Base-by-base conservation (phyloP, 2,888 invertebrate genomes). In the Yponomeuta malinellus region DNA sequence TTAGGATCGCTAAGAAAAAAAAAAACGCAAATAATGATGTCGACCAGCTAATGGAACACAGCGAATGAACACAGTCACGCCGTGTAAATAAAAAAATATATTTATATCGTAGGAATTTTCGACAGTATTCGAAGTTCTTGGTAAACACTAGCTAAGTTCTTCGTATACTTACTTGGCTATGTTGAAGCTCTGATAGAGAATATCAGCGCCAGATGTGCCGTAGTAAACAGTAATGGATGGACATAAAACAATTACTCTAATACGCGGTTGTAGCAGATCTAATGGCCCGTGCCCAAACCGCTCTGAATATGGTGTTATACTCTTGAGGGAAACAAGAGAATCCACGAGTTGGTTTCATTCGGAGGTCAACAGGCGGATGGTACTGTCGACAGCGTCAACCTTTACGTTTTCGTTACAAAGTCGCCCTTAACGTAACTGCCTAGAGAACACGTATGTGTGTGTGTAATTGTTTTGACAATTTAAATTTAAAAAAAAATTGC, bases 181-280 rank as follows among this genome's bases (percentile, higher is more conserved):
- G 52, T 59, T 52, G 10, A 52, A 12, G 15, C 12, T 15, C 52
- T 59, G 52, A 59, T 15, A 59, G 52, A 12, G 52, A 15, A 15
- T 59, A 12, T 59, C 15, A 15, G 15, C 52, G 52, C 52, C 52
- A 59, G 52, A 59, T 59, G 52, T 59, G 52, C 52, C 52, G 52
- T 59, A 59, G 52, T 59, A 43, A 43, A 8, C 43, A 59, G 52
- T 59, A 59, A 59, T 59, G 5, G 52, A 15, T 59, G 52, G 52
- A 59, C 52, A 59, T 59, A 59, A 52, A 59, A 59, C 52, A 59
- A 59, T 59, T 59, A 59, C 52, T 59, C 52, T 59, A 59, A 59
- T 59, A 59, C 52, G 15, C 15, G 52, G 52, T 59, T 59, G 52
- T 59, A 59, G 52, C 15, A 15, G 12, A 59, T 59, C 52, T 59